Evolutionary conservation across 2,888 invertebrate species (phyloP).

Genomic region (Campoletis raptor): DNA sequence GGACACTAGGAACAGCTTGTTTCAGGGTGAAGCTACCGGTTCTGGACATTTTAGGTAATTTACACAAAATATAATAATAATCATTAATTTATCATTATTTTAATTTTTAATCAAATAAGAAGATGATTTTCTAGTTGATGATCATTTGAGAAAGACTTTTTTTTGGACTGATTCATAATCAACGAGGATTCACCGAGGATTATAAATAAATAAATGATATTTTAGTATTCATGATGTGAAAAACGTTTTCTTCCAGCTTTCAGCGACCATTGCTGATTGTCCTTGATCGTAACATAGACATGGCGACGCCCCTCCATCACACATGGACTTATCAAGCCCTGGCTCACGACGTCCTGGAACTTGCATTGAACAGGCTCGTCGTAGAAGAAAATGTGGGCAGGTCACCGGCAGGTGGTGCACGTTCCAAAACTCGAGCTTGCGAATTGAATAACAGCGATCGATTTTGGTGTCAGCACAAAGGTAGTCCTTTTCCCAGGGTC

Average conservation of each 20-base stretch:
- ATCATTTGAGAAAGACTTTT: too few species aligned
- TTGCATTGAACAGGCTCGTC: conserved; percentile 93
- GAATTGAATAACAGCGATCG: conserved; percentile 96
- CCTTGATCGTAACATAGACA: conserved; percentile 96
- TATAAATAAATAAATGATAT: neutral
- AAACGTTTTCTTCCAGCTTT: conserved; percentile 89
- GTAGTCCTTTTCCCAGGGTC: conserved; percentile 96
- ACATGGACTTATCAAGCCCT: conserved; percentile 99
- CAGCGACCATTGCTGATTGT: conserved; percentile 97
- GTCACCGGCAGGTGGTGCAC: conserved; percentile 87
- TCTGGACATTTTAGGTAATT: conserved; percentile 87
- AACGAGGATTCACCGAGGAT: neutral
- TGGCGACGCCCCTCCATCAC: conserved; percentile 99
- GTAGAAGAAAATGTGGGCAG: conserved; percentile 88
- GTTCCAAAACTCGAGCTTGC: conserved; percentile 93
- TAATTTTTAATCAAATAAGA: neutral
- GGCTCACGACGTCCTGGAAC: conserved; percentile 97
- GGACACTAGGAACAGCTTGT: conserved; percentile 98
- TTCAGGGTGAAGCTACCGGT: conserved; percentile 94
- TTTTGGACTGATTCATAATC: neutral
- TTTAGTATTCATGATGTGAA: neutral
- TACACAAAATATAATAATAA: neutral
- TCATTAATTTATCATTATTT: neutral
- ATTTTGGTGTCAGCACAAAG: conserved; percentile 97
- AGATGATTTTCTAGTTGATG: neutral